Evolutionary conservation across 1,140 invertebrate species (phyloP).

Genomic region (Teleogryllus occipitalis): DNA sequence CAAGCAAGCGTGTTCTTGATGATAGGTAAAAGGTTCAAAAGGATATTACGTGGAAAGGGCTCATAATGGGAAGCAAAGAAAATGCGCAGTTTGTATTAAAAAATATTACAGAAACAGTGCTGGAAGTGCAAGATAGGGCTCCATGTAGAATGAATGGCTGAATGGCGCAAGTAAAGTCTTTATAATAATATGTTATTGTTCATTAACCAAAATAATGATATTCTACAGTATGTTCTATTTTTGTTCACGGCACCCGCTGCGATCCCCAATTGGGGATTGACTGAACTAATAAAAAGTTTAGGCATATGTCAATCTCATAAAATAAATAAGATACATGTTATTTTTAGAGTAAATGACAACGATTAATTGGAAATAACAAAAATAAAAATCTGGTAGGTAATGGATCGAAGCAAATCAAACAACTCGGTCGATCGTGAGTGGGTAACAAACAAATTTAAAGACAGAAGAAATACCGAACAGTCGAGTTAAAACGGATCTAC

Average conservation of each 20-base stretch:
- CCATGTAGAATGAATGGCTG: background rate
- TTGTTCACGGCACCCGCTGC: background rate
- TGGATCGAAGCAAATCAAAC: too few relatives aligned
- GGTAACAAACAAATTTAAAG: too few relatives aligned
- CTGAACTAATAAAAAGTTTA: background rate
- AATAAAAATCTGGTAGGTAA: slow-evolving; percentile 15
- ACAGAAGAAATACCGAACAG: too few relatives aligned
- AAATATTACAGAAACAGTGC: too few relatives aligned
- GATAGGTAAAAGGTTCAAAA: too few relatives aligned
- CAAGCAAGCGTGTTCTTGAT: too few relatives aligned
- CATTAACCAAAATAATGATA: background rate
- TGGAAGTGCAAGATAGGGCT: background rate
- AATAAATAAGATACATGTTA: background rate
- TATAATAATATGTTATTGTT: background rate
- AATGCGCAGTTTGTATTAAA: too few relatives aligned
- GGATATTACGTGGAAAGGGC: background rate
- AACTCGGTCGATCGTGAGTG: too few relatives aligned
- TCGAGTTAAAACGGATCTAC: too few relatives aligned
- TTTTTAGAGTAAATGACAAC: background rate
- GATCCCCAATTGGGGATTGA: background rate
- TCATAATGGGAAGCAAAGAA: too few relatives aligned
- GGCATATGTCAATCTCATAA: background rate
- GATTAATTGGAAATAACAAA: background rate
- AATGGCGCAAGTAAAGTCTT: background rate
- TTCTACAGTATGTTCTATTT: background rate